A percentile compares a stretch with the other conserved stretches of the same genome.
Conservation (phyloP, 2,113 vertebrate species). For the Lepidothrix coronata region DNA sequence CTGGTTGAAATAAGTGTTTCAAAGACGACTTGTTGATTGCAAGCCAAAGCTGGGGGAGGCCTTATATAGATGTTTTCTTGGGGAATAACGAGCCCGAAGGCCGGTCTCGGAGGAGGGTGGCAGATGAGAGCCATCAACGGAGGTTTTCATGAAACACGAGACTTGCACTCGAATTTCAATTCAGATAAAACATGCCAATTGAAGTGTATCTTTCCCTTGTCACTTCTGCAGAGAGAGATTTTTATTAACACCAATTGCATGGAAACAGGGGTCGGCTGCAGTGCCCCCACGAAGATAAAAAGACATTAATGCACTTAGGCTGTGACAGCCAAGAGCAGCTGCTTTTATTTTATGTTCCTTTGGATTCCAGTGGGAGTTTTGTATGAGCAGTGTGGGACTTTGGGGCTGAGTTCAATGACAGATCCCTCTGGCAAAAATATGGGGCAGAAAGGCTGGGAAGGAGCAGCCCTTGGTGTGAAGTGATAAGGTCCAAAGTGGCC, state of each 20-base stretch:
- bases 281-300: constrained; percentile 29
- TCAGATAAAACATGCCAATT: constrained; percentile 9
- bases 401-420: not conserved
- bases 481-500: not conserved
- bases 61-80: not conserved
- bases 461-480: fast-evolving
- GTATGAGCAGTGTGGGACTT: not conserved
- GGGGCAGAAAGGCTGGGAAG: fast-evolving
- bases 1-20: not conserved
- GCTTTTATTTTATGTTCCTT: constrained; percentile 25
- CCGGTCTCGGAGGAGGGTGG: not conserved
- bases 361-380: not conserved
- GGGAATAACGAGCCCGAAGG: not conserved
- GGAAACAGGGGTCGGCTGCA: not conserved
- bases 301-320: constrained; percentile 48
- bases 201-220: constrained; percentile 26
- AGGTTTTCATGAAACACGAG: not conserved
- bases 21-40: not conserved
- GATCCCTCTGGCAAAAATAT: not conserved
- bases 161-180: constrained; percentile 28
- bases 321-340: constrained; percentile 38
- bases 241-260: constrained; percentile 32
- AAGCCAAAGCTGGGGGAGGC: not conserved
- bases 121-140: not conserved
- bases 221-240: constrained; percentile 36